Evolutionary conservation across 2,797 vertebrate genomes (phyloP).

Genomic region (Esox masquinongy): DNA sequence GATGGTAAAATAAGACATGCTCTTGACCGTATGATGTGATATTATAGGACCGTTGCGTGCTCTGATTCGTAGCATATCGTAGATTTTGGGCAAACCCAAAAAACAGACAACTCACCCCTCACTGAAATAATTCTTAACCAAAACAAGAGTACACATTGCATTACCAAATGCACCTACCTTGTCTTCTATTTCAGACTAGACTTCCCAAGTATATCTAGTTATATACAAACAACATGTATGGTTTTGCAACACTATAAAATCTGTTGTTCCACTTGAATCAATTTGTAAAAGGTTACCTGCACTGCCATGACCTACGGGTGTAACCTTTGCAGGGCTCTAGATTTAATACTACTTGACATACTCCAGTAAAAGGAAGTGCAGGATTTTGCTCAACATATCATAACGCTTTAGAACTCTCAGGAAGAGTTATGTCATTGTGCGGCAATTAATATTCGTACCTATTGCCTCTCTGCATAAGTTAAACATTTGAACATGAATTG

Average conservation of each 20-base stretch:
- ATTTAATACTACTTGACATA: conserved; percentile 8
- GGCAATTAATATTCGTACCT: neutral
- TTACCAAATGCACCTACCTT: conserved; percentile 54
- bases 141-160: neutral
- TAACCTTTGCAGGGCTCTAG: conserved; percentile 11
- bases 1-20: neutral
- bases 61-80: conserved; percentile 50
- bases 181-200: conserved; percentile 24
- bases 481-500: neutral
- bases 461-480: neutral
- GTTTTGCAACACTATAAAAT: conserved; percentile 16
- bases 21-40: conserved; percentile 20
- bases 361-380: conserved; percentile 35
- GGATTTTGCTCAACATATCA: conserved; percentile 23
- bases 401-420: neutral
- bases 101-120: conserved; percentile 11
- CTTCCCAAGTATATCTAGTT: conserved; percentile 23
- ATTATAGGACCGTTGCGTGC: conserved; percentile 33
- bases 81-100: conserved; percentile 32
- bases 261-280: conserved; percentile 11
- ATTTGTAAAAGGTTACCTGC: conserved; percentile 19
- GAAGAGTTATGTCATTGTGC: neutral
- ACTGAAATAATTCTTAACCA: conserved; percentile 23
- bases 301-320: conserved; percentile 10
- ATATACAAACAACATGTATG: conserved; percentile 21